phyloP scores from a whole-genome alignment of 2,888 invertebrate genomes.

The Apoda limacodes region DNA sequence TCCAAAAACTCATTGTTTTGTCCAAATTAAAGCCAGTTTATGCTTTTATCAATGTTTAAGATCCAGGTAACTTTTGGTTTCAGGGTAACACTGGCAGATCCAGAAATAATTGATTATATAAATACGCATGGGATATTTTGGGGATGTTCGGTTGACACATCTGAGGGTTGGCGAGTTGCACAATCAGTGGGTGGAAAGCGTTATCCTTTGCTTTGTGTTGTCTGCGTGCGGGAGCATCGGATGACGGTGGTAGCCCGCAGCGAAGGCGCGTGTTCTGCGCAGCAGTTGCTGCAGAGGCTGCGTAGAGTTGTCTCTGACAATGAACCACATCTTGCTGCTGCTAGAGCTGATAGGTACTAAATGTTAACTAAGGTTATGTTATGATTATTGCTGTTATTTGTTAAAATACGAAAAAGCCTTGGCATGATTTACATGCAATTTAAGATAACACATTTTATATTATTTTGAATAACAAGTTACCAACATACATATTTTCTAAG shows the following conservation, averaged over 20 bases:
- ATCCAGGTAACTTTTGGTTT: slow-evolving; percentile 16
- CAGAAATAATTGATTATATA: slow-evolving; percentile 82
- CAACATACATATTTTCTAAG: too few relatives aligned
- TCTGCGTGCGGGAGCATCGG: slow-evolving; percentile 88
- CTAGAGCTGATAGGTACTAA: slow-evolving; percentile 88
- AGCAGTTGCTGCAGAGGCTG: slow-evolving; percentile 78
- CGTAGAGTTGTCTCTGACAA: slow-evolving; percentile 85
- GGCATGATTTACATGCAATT: too few relatives aligned
- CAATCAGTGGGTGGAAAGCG: slow-evolving; percentile 86
- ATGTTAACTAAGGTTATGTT: too few relatives aligned
- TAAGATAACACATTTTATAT: too few relatives aligned
- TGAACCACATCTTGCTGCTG: slow-evolving; percentile 87
- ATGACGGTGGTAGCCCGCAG: slow-evolving; percentile 95
- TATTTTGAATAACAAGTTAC: too few relatives aligned
- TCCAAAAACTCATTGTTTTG: too few relatives aligned
- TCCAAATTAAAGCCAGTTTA: too few relatives aligned
- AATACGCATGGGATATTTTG: slow-evolving; percentile 91
- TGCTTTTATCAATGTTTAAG: too few relatives aligned
- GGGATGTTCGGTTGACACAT: slow-evolving; percentile 90
- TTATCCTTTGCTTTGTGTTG: slow-evolving; percentile 88
- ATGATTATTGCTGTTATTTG: too few relatives aligned
- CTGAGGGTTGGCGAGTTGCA: slow-evolving; percentile 93
- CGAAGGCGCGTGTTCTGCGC: slow-evolving; percentile 84
- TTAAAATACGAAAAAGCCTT: too few relatives aligned
- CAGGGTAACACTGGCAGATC: slow-evolving; percentile 78